Percentiles rank a stretch among this genome's conserved stretches.
Conservation (phyloP, 2,888 invertebrate species). For the Eilema caniola region DNA sequence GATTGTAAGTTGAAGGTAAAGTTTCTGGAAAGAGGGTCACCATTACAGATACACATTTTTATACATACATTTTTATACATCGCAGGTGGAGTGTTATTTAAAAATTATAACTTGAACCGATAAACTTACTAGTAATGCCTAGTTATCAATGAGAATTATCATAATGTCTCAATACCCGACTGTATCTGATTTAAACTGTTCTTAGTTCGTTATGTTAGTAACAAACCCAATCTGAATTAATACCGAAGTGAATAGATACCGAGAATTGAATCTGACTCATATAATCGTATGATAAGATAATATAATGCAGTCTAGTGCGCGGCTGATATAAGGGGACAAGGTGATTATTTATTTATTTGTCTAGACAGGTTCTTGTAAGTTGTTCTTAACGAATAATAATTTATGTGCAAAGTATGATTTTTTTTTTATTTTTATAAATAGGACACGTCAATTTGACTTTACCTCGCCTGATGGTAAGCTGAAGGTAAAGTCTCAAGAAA, state of each 20-base stretch:
- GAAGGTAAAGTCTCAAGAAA: too few species aligned
- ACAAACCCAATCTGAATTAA: background rate
- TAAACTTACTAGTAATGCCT: constrained; percentile 2
- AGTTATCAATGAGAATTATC: constrained; percentile 7
- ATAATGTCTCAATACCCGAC: constrained; percentile 15
- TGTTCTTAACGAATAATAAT: too few species aligned
- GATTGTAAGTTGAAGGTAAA: too few species aligned
- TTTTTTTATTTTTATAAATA: too few species aligned
- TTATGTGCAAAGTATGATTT: too few species aligned
- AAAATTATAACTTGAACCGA: background rate
- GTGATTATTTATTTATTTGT: background rate
- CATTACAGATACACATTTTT: too few species aligned
- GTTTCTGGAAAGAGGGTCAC: too few species aligned
- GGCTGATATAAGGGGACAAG: background rate
- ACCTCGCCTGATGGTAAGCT: too few species aligned
- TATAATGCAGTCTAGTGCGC: background rate
- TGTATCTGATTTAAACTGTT: constrained; percentile 8
- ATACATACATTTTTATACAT: too few species aligned
- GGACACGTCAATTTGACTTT: too few species aligned
- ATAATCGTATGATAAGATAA: background rate
- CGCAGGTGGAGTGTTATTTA: too few species aligned
- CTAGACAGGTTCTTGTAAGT: background rate
- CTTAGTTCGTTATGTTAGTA: background rate
- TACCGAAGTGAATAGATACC: background rate
- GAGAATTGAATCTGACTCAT: background rate